Base-by-base conservation (phyloP, 2,888 invertebrate genomes). In the Eristalinus aeneus region DNA sequence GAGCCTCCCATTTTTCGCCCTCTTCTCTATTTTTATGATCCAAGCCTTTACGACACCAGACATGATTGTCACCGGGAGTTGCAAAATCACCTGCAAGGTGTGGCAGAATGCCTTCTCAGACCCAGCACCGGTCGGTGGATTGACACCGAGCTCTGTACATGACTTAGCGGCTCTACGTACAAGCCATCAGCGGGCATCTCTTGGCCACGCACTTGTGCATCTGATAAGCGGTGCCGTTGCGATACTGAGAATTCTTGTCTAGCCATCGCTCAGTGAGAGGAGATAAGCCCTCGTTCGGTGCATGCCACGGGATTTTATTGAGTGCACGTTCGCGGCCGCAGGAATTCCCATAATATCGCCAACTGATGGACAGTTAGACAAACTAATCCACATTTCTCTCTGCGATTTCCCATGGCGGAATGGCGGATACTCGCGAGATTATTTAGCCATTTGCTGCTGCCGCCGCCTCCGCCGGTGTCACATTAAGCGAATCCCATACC, bases 331-430 rank as follows among this genome's bases (percentile, higher is more conserved):
- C 64, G 65, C 23, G 54, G 22, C 10, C 64, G 32, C 53, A 74
- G 58, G 75, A 76, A 80, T 76, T 75, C 80, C 23, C 84, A 58
- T 85, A 85, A 85, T 22, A 71, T 85, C 63, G 68, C 71, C 72
- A 46, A 85, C 80, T 85, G 80, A 85, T 85, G 76, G 80, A 85
- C 75, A 80, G 84, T 80, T 75, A 63, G 80, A 27, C 46, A 58
- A 72, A 80, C 80, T 85, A 85, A 85, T 85, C 84, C 80, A 85
- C 65, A 64, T 72, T 85, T 72, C 56, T 16, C 58, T 75, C 54
- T 16, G 46, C 16, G 16, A 6, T 46, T 46, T 46, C 46, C 46
- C 46, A 46, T 16, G 46, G 5, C 16, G 16, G 46, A 46, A 46
- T 16, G 46, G 5, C 16, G 16, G 46, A 46, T 46, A 46, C 12